These are phyloP conservation scores for Piprites chloris DNA, from an alignment of 2,113 vertebrate genomes.

Conservation along the genomic window DNA sequence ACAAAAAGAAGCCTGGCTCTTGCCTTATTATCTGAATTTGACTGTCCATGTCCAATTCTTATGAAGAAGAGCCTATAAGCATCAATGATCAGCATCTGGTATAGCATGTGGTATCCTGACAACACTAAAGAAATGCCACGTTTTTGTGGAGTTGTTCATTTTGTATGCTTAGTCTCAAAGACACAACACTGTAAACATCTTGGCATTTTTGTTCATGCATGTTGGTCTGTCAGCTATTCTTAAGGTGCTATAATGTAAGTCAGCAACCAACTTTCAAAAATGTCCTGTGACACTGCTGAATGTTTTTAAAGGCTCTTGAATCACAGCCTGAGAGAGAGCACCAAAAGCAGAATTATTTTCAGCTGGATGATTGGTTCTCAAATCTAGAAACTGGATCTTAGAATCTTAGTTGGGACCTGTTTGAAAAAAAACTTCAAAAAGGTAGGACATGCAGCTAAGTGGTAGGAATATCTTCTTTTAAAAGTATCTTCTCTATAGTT, in stretches of 20 bases:
- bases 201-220: background rate
- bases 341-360: background rate
- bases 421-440: background rate
- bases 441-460: background rate
- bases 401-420: background rate
- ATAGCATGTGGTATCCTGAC: background rate
- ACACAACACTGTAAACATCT: background rate
- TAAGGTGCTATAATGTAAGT: background rate
- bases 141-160: background rate
- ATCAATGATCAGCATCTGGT: background rate
- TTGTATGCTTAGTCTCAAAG: background rate
- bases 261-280: background rate
- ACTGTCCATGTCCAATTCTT: background rate
- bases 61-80: background rate
- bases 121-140: background rate
- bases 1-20: background rate
- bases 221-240: background rate
- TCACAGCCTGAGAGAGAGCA: background rate
- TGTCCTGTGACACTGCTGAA: rapidly evolving
- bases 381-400: background rate
- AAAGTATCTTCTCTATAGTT: background rate
- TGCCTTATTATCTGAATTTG: rapidly evolving
- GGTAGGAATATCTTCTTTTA: background rate
- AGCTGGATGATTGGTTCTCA: background rate
- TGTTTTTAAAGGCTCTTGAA: background rate